Base-by-base conservation (phyloP, 2,113 vertebrate genomes). In the Oceanodroma tethys region DNA sequence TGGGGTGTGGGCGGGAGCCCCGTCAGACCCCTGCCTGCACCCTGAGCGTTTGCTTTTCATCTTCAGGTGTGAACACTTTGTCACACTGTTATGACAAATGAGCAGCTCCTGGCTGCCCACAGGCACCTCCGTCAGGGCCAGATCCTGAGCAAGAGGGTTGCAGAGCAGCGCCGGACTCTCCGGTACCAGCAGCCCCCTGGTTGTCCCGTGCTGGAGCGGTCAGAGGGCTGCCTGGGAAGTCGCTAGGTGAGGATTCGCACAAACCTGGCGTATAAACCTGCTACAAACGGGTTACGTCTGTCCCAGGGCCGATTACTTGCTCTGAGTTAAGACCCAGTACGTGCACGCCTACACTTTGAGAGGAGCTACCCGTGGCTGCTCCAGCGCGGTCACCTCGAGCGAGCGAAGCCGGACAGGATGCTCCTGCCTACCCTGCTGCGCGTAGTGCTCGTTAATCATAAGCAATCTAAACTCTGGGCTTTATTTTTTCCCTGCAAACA, bases 301-400 rank as follows among this genome's bases (percentile, higher is more conserved):
- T 62, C 65, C 47, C 48, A 8, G 2, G 27, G 63, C 26, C 12
- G 15, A 15, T 45, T 6, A 4, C 36, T 59, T 36, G 53, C 55
- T 70, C 32, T 3, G 53, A 60, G 45, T 30, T 36, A 20, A 55
- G n/a, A 8, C 40, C 10, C 25, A 7, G 29, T 15, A 17, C 2
- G 1, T 13, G 29, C 29, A 20, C 4, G 1, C 8, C 34, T 11
- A 7, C 29, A 1, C 40, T 47, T 29, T 29, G 56, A 16, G 74
- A 23, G 19, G 47, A 63, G 65, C 55, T 20, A 11, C 30, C 25
- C 36, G 67, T 48, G 6, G 4, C 40, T 21, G 58, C n/a, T 48
- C 75, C 86, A n/a, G 50, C 12, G 0, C 5, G 0, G 32, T 21
- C 19, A 13, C 23, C 34, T 25, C 0, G 19, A 53, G 13, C 30